phyloP scores from a whole-genome alignment of 2,888 invertebrate genomes.

The Sturmia bella region DNA sequence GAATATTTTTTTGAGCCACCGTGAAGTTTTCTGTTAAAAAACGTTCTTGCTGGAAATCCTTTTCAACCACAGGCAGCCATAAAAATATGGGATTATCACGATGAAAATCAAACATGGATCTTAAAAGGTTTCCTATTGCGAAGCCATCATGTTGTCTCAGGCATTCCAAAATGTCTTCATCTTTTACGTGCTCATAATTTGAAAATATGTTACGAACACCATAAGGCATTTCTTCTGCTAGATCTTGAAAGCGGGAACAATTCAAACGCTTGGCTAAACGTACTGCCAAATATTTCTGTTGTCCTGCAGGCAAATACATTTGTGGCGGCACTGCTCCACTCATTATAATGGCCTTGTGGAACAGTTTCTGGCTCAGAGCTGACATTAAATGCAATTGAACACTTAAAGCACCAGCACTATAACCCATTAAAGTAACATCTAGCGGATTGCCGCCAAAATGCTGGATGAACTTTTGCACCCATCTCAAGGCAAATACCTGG shows the following conservation, averaged over 20 bases:
- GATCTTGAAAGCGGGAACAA: conserved; percentile 75
- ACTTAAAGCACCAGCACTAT: conserved; percentile 77
- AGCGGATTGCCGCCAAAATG: conserved; percentile 83
- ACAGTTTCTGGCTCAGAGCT: conserved; percentile 80
- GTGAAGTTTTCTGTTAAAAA: conserved; percentile 82
- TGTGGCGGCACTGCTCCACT: conserved; percentile 81
- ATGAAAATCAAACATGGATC: conserved; percentile 74
- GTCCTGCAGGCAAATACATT: conserved; percentile 75
- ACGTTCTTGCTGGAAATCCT: conserved; percentile 82
- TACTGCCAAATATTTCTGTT: conserved; percentile 82
- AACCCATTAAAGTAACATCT: conserved; percentile 83
- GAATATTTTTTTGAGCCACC: conserved; percentile 71
- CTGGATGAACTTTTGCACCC: conserved; percentile 83
- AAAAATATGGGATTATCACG: conserved; percentile 76
- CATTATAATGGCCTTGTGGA: conserved; percentile 83
- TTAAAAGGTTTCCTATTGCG: conserved; percentile 71
- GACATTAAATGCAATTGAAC: conserved; percentile 79
- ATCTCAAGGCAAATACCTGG: conserved; percentile 83
- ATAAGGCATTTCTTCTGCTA: conserved; percentile 66
- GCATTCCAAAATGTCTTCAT: conserved; percentile 81
- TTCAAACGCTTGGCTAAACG: conserved; percentile 82
- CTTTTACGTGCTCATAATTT: conserved; percentile 73
- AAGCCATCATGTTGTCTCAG: conserved; percentile 77
- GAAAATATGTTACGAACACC: conserved; percentile 3
- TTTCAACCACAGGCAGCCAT: conserved; percentile 83